Evolutionary conservation across 2,888 invertebrate species (phyloP).

Genomic region (Crocallis elinguaria): DNA sequence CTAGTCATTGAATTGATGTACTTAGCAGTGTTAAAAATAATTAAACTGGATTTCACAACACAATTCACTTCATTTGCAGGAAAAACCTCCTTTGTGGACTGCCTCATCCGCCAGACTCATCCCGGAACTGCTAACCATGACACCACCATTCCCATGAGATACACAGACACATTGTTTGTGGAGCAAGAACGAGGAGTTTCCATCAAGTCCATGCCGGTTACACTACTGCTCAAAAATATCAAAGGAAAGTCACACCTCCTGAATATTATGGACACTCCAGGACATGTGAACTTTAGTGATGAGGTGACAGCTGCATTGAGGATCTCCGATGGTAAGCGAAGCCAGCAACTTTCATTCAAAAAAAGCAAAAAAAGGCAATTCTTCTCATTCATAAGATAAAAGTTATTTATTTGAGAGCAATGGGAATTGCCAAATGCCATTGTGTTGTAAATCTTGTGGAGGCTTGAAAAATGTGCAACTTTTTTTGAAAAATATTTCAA

Average conservation of each 20-base stretch:
- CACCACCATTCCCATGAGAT: constrained; percentile 92
- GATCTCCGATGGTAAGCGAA: constrained; percentile 87
- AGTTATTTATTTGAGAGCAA: no score
- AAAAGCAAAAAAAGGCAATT: no score
- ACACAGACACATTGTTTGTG: constrained; percentile 98
- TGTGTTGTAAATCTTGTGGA: no score
- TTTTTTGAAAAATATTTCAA: no score
- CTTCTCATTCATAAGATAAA: no score
- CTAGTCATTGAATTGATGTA: no score
- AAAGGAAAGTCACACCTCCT: constrained; percentile 98
- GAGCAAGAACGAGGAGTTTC: constrained; percentile 99
- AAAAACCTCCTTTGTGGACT: constrained; percentile 99
- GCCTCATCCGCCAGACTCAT: constrained; percentile 98
- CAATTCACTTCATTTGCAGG: constrained; percentile 50
- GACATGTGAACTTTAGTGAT: constrained; percentile 99
- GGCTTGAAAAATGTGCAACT: no score
- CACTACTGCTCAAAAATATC: constrained; percentile 95
- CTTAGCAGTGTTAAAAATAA: no score
- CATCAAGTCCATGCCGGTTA: constrained; percentile 98
- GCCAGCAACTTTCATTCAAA: no score
- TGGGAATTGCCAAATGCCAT: no score
- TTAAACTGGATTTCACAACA: not conserved
- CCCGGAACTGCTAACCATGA: constrained; percentile 91
- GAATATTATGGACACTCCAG: constrained; percentile 98
- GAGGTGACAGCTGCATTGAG: constrained; percentile 99